These are phyloP conservation scores for Myotis pilosus DNA, from an alignment of 2,797 vertebrate species.

Conservation along the genomic window DNA sequence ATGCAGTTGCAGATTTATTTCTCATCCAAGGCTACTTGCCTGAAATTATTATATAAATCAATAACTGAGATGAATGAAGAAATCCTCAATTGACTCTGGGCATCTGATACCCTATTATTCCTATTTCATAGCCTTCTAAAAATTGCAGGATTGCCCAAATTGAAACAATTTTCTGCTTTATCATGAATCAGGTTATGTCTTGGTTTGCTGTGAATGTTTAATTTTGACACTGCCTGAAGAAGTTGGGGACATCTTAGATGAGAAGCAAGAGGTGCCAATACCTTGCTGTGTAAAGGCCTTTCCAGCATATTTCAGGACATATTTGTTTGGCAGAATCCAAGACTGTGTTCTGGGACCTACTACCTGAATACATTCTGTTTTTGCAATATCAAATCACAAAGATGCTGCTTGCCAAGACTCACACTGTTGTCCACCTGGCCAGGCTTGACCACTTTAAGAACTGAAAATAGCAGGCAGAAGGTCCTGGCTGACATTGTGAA, in stretches of 20 bases:
- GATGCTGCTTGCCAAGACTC: constrained; percentile 58
- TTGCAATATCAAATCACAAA: constrained; percentile 55
- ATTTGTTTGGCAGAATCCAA: constrained; percentile 57
- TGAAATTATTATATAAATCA: constrained; percentile 67
- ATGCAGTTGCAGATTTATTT: constrained; percentile 40
- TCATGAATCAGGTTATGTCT: constrained; percentile 44
- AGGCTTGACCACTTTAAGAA: constrained; percentile 43
- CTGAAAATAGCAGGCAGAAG: constrained; percentile 12
- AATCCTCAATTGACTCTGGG: constrained; percentile 45
- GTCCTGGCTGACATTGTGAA: constrained; percentile 22
- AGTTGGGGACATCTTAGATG: constrained; percentile 49
- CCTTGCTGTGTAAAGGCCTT: constrained; percentile 57
- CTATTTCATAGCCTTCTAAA: constrained; percentile 57
- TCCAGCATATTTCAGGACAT: constrained; percentile 54
- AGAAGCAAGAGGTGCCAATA: constrained; percentile 40
- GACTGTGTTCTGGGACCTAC: constrained; percentile 44
- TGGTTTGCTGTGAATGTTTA: constrained; percentile 50
- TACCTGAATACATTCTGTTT: constrained; percentile 65
- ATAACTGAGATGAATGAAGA: constrained; percentile 61
- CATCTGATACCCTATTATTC: constrained; percentile 47
- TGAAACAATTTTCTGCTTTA: constrained; percentile 49
- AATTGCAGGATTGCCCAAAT: constrained; percentile 51
- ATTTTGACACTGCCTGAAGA: constrained; percentile 61
- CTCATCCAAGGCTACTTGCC: constrained; percentile 37
- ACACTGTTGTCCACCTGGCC: constrained; percentile 57